A percentile compares a stretch with the other conserved stretches of the same genome.
Conservation (phyloP, 1,140 invertebrate species). For the Drosophila takahashii region DNA sequence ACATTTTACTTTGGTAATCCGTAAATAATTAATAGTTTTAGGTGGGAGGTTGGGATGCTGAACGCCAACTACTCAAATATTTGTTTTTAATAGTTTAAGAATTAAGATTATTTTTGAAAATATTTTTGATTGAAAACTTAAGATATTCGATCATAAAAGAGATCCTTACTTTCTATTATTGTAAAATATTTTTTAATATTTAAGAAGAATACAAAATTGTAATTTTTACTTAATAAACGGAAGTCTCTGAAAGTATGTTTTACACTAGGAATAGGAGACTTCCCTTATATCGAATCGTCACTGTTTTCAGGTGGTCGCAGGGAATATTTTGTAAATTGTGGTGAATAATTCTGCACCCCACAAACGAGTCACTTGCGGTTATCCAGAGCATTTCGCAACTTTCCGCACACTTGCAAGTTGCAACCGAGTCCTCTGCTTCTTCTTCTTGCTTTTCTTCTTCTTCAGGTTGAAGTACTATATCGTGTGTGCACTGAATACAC, state of each 20-base stretch:
- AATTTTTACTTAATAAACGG: too few species aligned
- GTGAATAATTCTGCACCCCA: constrained; percentile 1
- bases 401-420: constrained; percentile 49
- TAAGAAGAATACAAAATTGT: too few species aligned
- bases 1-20: background rate
- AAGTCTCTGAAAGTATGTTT: too few species aligned
- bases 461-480: constrained; percentile 34
- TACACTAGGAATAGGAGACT: too few species aligned
- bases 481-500: constrained; percentile 14
- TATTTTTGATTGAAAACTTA: too few species aligned
- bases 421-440: constrained; percentile 45
- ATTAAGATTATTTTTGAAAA: too few species aligned
- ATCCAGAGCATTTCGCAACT: constrained; percentile 62
- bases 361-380: constrained; percentile 26
- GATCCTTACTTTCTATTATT: too few species aligned
- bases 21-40: background rate
- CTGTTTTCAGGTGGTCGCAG: background rate
- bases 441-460: constrained; percentile 37
- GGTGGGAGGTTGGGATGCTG: background rate
- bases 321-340: constrained; percentile 19
- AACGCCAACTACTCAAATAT: too few species aligned
- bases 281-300: background rate
- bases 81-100: too few species aligned
- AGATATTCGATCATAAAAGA: too few species aligned
- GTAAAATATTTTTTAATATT: too few species aligned